Evolutionary conservation across 1,140 invertebrate genomes (phyloP).

Genomic region (Sesamia nonagrioides): DNA sequence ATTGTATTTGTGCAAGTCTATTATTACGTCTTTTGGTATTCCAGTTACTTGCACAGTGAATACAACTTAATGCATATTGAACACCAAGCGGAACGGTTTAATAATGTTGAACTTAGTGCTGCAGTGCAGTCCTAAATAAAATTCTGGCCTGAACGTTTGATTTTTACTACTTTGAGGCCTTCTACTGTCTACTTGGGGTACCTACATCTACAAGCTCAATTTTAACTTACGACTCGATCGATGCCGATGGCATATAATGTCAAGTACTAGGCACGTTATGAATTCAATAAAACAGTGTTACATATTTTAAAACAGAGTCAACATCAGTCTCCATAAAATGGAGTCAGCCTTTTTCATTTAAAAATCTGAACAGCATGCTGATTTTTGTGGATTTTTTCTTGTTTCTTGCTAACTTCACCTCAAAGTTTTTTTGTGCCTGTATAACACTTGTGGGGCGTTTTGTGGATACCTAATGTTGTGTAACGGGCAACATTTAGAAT

Average conservation of each 20-base stretch:
- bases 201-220: background rate
- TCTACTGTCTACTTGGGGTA: too few relatives aligned
- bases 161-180: too few relatives aligned
- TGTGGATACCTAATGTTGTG: too few relatives aligned
- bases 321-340: background rate
- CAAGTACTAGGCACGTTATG: background rate
- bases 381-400: background rate
- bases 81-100: background rate
- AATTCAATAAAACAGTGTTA: background rate
- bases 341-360: background rate
- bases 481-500: constrained; percentile 3
- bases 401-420: background rate
- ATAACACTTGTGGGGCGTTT: background rate
- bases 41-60: too few relatives aligned
- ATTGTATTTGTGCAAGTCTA: too few relatives aligned
- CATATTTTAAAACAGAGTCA: background rate
- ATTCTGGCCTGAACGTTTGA: background rate
- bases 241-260: constrained; percentile 5
- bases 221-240: constrained; percentile 3
- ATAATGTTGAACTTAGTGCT: background rate
- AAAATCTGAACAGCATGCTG: background rate
- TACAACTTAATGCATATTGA: too few relatives aligned
- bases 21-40: too few relatives aligned
- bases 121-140: too few relatives aligned
- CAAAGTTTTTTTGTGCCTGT: background rate